These are phyloP conservation scores for Tortrix viridana DNA, from an alignment of 2,888 invertebrate species.

Conservation along the genomic window DNA sequence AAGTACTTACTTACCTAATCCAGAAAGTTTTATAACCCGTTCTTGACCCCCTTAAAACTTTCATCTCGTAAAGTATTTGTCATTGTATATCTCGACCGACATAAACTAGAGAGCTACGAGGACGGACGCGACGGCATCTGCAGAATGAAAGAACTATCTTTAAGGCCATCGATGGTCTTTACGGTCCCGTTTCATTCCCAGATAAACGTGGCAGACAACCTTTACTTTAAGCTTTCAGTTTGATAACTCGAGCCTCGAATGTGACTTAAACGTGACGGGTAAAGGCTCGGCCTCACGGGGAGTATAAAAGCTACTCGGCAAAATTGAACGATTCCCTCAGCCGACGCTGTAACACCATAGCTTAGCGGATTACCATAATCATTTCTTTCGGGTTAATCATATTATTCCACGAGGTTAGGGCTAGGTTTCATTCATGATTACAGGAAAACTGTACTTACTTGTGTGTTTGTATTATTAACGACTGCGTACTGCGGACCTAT, in stretches of 20 bases:
- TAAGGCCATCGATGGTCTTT: slow-evolving; percentile 40
- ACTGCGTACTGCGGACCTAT: no score
- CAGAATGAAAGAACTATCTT: slow-evolving; percentile 41
- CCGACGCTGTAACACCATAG: slow-evolving; percentile 20
- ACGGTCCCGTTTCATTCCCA: slow-evolving; percentile 40
- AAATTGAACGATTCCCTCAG: slow-evolving; percentile 31
- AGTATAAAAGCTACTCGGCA: slow-evolving; percentile 28
- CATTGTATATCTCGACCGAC: slow-evolving; percentile 42
- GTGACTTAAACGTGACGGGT: slow-evolving; percentile 33
- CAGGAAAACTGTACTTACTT: no score
- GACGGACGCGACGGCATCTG: slow-evolving; percentile 38
- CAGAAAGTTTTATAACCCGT: slow-evolving; percentile 25
- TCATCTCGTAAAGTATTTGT: slow-evolving; percentile 46
- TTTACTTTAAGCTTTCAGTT: slow-evolving; percentile 40
- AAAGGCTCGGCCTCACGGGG: slow-evolving; percentile 11
- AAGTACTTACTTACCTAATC: no score
- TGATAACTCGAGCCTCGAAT: slow-evolving; percentile 39
- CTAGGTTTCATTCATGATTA: not conserved
- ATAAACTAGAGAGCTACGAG: slow-evolving; percentile 39
- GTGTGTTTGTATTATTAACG: no score
- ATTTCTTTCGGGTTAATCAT: not conserved
- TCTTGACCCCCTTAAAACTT: slow-evolving; percentile 40
- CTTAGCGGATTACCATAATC: slow-evolving; percentile 8
- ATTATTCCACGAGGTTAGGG: not conserved
- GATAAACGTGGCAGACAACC: slow-evolving; percentile 40